Evolutionary conservation across 2,797 vertebrate genomes (phyloP).

Genomic region (Peromyscus eremicus): DNA sequence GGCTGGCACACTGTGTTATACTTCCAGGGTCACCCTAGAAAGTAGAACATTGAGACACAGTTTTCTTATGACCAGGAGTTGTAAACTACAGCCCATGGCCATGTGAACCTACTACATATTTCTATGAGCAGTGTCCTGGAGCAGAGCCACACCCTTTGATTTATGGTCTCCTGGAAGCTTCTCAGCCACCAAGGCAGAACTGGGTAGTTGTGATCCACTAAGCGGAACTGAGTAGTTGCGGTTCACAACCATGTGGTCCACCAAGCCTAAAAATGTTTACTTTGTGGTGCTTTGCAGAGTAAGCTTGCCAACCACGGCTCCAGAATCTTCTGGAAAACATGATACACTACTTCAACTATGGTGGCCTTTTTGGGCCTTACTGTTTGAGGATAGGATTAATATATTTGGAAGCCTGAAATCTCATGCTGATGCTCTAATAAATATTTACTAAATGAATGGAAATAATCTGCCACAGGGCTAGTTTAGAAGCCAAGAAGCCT

Average conservation of each 20-base stretch:
- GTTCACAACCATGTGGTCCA: background rate
- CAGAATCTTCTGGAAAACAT: background rate
- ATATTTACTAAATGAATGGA: constrained; percentile 27
- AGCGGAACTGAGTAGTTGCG: background rate
- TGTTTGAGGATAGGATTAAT: constrained; percentile 38
- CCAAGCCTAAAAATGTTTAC: background rate
- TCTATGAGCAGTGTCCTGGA: background rate
- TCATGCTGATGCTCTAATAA: constrained; percentile 25
- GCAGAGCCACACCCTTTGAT: background rate
- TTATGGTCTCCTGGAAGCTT: background rate
- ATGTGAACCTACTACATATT: background rate
- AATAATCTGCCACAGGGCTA: background rate
- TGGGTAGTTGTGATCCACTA: background rate
- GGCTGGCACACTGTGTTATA: background rate
- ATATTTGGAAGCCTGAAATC: constrained; percentile 50
- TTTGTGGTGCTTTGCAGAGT: background rate
- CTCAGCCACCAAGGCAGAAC: background rate
- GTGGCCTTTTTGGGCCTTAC: background rate
- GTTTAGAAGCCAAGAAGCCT: background rate
- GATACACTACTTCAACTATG: background rate
- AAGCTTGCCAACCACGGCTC: background rate
- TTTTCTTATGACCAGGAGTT: background rate
- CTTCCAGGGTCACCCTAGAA: background rate
- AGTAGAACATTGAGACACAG: background rate
- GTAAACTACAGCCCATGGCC: background rate